Evolutionary conservation across 2,888 invertebrate genomes (phyloP).

Genomic region (Drosophila anomalipes): DNA sequence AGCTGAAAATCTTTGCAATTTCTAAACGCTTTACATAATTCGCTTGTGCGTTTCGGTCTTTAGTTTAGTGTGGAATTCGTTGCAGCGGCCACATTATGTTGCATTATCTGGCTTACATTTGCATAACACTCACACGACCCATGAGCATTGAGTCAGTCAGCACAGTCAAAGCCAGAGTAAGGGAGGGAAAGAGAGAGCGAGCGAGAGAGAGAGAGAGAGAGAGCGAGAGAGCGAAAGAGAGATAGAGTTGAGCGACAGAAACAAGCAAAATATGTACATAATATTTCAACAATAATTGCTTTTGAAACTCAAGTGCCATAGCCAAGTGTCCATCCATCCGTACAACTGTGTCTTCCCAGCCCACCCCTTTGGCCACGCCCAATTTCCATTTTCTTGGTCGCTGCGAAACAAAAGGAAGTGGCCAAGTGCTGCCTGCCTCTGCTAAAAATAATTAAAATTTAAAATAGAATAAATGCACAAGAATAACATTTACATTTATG

Average conservation of each 20-base stretch:
- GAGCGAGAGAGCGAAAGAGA: background rate
- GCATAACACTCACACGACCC: slow-evolving; percentile 72
- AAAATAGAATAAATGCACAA: slow-evolving; percentile 74
- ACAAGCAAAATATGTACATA: slow-evolving; percentile 65
- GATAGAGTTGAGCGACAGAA: background rate
- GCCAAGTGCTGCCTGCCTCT: slow-evolving; percentile 41
- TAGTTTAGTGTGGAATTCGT: background rate
- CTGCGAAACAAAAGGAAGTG: slow-evolving; percentile 23
- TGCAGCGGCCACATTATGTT: slow-evolving; percentile 58
- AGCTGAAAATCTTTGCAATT: slow-evolving; percentile 11
- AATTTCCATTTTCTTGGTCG: slow-evolving; percentile 50
- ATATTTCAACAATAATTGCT: slow-evolving; percentile 76
- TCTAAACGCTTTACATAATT: slow-evolving; percentile 15
- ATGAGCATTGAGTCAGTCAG: slow-evolving; percentile 47
- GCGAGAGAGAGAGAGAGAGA: background rate
- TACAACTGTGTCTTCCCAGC: slow-evolving; percentile 13
- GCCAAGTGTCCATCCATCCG: slow-evolving; percentile 40
- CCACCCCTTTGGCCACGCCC: slow-evolving; percentile 1
- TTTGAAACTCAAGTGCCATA: slow-evolving; percentile 65
- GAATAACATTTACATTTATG: slow-evolving; percentile 74
- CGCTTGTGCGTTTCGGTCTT: slow-evolving; percentile 9
- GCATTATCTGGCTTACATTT: slow-evolving; percentile 66
- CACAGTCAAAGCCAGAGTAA: slow-evolving; percentile 6
- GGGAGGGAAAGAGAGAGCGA: background rate
- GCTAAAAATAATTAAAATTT: slow-evolving; percentile 72